Evolutionary conservation across 2,888 invertebrate species (phyloP).

Genomic region (Xestia ashworthii): DNA sequence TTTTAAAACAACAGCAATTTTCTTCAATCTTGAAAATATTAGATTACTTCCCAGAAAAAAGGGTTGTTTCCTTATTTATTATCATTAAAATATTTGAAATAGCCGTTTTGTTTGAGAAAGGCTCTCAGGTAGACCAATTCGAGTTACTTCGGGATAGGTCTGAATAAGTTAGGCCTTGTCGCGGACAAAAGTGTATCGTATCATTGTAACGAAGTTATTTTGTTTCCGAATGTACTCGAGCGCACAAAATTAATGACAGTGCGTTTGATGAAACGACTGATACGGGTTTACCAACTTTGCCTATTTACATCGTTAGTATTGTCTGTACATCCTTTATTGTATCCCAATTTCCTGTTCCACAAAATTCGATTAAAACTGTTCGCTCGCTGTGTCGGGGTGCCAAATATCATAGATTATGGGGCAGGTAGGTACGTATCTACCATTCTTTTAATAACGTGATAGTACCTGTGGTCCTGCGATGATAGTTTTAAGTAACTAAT

Average conservation of each 20-base stretch:
- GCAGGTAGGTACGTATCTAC: not conserved
- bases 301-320: slow-evolving; percentile 67
- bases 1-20: not conserved
- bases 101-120: not conserved
- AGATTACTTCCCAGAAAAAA: not conserved
- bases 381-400: slow-evolving; percentile 10
- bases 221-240: slow-evolving; percentile 72
- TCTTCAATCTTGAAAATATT: not conserved
- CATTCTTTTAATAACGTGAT: not conserved
- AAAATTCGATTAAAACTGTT: slow-evolving; percentile 53
- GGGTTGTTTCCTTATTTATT: not conserved
- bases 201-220: slow-evolving; percentile 74
- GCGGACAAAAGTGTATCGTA: slow-evolving; percentile 64
- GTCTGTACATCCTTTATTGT: slow-evolving; percentile 59
- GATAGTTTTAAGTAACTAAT: not conserved
- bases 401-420: slow-evolving; percentile 18
- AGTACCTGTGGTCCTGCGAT: not conserved
- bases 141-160: slow-evolving; percentile 19
- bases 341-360: slow-evolving; percentile 69
- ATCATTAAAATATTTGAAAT: not conserved
- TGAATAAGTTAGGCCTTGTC: slow-evolving; percentile 38
- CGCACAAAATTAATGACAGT: slow-evolving; percentile 75
- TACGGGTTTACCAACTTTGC: slow-evolving; percentile 68
- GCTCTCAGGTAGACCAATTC: not conserved
- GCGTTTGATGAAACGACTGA: slow-evolving; percentile 73